Base-by-base conservation (phyloP, 2,797 vertebrate species). In the Coranthus polyacanthus region DNA sequence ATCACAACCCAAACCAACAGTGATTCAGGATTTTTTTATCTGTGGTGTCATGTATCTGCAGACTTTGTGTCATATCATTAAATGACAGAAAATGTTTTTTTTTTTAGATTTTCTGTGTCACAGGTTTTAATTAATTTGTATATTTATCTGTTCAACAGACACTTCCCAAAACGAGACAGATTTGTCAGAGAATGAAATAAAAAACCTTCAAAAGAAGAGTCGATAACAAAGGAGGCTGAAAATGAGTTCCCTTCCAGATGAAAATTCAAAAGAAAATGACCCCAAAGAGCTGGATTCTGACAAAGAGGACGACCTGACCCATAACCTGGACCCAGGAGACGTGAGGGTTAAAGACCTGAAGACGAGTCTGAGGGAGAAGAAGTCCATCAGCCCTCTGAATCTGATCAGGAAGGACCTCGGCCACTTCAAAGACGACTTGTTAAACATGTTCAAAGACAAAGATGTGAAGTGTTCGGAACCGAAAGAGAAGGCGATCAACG, bases 381-480 rank as follows among this genome's bases (percentile, higher is more conserved):
- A 42, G n/a, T 13, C n/a, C 0, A 1, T 24, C 7, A 39, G 44
- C 9, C 65, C 81, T 0, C 34, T 82, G 38, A 20, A 6, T 10
- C 50, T 85, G 1, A 1, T 84, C 21, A 75, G 10, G 57, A 72
- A 73, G 2, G 80, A 87, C 45, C 36, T 86, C 3, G 70, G n/a
- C 2, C 56, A 78, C 7, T 64, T 82, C 0, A 83, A 60, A 8
- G 73, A 61, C 0, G 71, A 70, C 0, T 4, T 86, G 0, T 3
- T 74, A 1, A 82, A 54, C 1, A 54, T 74, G 1, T 81, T 72
- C 32, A 83, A 58, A 39, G 75, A 81, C 22, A 78, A 58, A 50
- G 71, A 85, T 12, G 7, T 5, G 1, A 81, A 44, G 34, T n/a
- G 26, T 2, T 1, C 38, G 0, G 77, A 78, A 20, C n/a, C 51